phyloP scores from a whole-genome alignment of 2,797 vertebrate genomes.

The Girardinus metallicus region DNA sequence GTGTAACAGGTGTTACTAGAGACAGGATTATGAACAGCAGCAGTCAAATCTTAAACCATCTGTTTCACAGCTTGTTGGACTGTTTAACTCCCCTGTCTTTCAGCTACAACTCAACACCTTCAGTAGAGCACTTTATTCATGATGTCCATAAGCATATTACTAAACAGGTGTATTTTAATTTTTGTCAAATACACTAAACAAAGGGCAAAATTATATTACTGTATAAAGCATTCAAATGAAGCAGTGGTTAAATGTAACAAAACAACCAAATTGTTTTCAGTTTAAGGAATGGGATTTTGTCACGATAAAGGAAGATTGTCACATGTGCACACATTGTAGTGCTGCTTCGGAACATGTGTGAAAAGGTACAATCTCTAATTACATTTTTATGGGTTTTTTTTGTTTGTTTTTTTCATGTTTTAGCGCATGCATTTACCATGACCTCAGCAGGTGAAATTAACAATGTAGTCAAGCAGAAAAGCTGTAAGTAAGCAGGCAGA shows the following conservation, averaged over 20 bases:
- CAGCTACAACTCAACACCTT: slow-evolving; percentile 33
- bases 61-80: slow-evolving; percentile 63
- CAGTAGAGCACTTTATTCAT: slow-evolving; percentile 33
- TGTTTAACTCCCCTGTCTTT: slow-evolving; percentile 51
- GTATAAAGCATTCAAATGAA: background rate
- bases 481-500: background rate
- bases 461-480: background rate
- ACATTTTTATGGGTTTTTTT: background rate
- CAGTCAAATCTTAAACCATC: slow-evolving; percentile 61
- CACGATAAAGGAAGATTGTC: background rate
- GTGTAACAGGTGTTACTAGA: slow-evolving; percentile 56
- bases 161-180: slow-evolving; percentile 3
- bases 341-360: slow-evolving; percentile 9
- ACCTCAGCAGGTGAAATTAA: background rate
- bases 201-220: background rate
- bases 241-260: background rate
- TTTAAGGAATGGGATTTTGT: slow-evolving; percentile 5
- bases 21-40: slow-evolving; percentile 55
- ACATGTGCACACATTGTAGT: background rate
- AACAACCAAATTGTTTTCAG: background rate
- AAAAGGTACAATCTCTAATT: background rate
- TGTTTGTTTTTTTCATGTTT: background rate
- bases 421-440: background rate
- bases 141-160: slow-evolving; percentile 13
- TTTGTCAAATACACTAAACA: background rate